A percentile compares a stretch with the other conserved stretches of the same genome.
phyloP scores from a whole-genome alignment of 1,140 invertebrate genomes.

The Bombus fervidus region DNA sequence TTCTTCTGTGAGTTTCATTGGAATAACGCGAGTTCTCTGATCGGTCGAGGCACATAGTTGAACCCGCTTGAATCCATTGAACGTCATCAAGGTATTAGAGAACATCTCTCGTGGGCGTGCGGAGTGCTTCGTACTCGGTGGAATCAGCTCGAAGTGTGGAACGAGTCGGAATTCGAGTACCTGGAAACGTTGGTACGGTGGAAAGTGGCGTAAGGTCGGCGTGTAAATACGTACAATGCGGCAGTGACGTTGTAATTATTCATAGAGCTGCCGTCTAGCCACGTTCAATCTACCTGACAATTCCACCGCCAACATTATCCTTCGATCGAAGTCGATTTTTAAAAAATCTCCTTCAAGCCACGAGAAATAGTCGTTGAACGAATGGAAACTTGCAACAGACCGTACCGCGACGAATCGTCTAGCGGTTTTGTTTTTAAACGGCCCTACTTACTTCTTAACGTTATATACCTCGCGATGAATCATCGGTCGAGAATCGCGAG shows the following conservation, averaged over 20 bases:
- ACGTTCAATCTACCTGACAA: not conserved
- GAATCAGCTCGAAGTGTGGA: not conserved
- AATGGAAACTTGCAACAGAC: not conserved
- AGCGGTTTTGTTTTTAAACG: slow-evolving; percentile 41
- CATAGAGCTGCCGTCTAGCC: not conserved
- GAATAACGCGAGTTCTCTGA: not conserved
- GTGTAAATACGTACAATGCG: slow-evolving; percentile 18
- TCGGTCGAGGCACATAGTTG: not conserved
- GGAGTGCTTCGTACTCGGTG: not conserved
- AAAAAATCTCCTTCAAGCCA: not conserved
- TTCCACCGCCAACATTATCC: not conserved
- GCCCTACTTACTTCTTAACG: not conserved
- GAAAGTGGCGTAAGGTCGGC: slow-evolving; percentile 39
- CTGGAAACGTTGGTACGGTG: slow-evolving; percentile 8
- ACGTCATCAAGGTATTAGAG: slow-evolving; percentile 42
- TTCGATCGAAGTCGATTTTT: slow-evolving; percentile 1
- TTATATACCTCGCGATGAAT: slow-evolving; percentile 13
- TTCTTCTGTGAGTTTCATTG: not conserved
- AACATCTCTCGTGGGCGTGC: slow-evolving; percentile 21
- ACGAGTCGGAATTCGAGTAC: slow-evolving; percentile 22
- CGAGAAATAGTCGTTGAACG: slow-evolving; percentile 14
- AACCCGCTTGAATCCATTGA: slow-evolving; percentile 40
- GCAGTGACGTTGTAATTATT: slow-evolving; percentile 36
- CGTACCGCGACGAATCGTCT: not conserved
- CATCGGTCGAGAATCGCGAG: not conserved